Percentiles rank a stretch among this genome's conserved stretches.
Evolutionary conservation across 2,888 invertebrate species (phyloP).

Genomic region (Myathropa florea): DNA sequence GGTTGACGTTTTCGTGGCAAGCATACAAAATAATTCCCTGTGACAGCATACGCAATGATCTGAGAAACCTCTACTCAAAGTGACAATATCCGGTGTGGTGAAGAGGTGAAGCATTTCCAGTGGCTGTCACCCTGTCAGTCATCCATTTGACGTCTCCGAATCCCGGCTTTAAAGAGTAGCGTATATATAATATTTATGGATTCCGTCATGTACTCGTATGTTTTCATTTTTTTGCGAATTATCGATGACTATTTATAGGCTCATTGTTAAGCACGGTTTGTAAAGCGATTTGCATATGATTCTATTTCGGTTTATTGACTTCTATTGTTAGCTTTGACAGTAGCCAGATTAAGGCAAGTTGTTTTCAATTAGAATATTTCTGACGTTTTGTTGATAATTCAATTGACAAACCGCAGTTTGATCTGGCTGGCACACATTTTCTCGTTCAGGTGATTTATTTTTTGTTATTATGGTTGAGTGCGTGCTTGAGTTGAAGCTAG

Average conservation of each 20-base stretch:
- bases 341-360: neutral
- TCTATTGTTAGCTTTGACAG: neutral
- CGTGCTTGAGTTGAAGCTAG: neutral
- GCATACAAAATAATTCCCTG: neutral
- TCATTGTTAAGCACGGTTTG: constrained; percentile 9
- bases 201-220: neutral
- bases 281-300: constrained; percentile 37
- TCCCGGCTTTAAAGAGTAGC: neutral
- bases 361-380: constrained; percentile 29
- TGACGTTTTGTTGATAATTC: constrained; percentile 35
- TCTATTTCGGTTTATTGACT: constrained; percentile 35
- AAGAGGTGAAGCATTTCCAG: neutral
- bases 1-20: constrained; percentile 8
- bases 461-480: neutral
- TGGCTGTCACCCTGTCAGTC: neutral
- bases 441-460: neutral
- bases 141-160: neutral
- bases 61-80: neutral
- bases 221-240: constrained; percentile 3
- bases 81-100: neutral
- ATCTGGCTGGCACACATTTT: neutral
- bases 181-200: neutral
- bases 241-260: constrained; percentile 21
- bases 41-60: neutral
- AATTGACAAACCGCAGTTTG: constrained; percentile 15